These are phyloP conservation scores for Pungitius pungitius DNA, from an alignment of 2,113 vertebrate species.

Conservation along the genomic window DNA sequence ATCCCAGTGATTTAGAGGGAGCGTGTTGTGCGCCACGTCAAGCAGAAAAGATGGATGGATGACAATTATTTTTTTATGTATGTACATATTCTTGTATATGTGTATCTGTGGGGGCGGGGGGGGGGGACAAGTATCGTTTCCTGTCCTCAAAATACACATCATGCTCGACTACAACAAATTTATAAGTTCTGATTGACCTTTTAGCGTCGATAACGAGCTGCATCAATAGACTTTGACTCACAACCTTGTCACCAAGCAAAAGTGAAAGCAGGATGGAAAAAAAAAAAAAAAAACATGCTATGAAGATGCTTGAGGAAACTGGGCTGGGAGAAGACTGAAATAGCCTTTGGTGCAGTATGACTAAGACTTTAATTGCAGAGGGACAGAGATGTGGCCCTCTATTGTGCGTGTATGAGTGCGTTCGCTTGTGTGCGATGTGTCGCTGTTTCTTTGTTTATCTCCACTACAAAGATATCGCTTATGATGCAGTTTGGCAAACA, in stretches of 20 bases:
- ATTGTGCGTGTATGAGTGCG: constrained; percentile 35
- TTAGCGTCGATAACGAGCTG: constrained; percentile 33
- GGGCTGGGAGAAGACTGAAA: constrained; percentile 61
- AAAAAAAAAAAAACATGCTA: constrained; percentile 16
- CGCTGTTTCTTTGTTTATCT: constrained; percentile 43
- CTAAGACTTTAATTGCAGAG: constrained; percentile 70
- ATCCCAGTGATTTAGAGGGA: constrained; percentile 32
- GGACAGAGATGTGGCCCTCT: constrained; percentile 58
- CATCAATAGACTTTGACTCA: constrained; percentile 44
- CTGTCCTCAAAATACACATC: constrained; percentile 20
- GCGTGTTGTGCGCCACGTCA: constrained; percentile 13
- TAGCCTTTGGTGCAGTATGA: constrained; percentile 68
- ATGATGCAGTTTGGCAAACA: constrained; percentile 31
- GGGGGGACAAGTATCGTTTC: not conserved
- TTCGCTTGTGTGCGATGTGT: constrained; percentile 19
- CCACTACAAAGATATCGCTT: constrained; percentile 33
- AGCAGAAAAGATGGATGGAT: constrained; percentile 13
- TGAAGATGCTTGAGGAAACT: constrained; percentile 53
- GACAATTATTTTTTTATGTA: not conserved
- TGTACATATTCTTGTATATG: not conserved
- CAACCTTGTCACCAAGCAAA: constrained; percentile 29
- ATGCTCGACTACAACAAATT: not conserved
- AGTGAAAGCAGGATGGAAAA: not conserved
- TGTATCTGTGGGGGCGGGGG: not conserved
- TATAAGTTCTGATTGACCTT: constrained; percentile 13